phyloP scores from a whole-genome alignment of 2,797 vertebrate species.

The Nyctalus aviator region DNA sequence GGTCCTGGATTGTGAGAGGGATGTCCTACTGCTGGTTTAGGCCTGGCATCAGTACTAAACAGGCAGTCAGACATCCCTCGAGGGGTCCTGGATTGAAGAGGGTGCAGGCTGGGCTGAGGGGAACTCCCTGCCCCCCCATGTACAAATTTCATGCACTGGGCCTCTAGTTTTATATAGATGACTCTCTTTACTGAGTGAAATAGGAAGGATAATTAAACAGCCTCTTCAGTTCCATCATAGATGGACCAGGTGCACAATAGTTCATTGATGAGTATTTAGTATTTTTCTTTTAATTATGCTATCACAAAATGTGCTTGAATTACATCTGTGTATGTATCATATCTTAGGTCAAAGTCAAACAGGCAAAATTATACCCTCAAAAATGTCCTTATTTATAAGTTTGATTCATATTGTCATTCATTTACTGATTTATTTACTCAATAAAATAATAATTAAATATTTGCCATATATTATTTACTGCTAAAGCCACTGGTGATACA shows the following conservation, averaged over 20 bases:
- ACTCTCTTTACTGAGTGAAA: not conserved
- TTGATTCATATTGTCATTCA: not conserved
- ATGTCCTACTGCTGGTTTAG: no score
- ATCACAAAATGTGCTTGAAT: not conserved
- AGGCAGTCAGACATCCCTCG: no score
- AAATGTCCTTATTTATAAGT: not conserved
- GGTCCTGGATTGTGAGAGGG: no score
- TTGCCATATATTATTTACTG: not conserved
- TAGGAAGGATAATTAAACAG: not conserved
- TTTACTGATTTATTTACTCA: not conserved
- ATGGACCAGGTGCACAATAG: rapidly evolving
- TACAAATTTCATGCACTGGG: no score
- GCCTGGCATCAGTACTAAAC: no score
- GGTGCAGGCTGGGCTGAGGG: no score
- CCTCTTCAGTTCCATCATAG: not conserved
- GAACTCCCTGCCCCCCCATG: no score
- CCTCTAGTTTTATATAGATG: not conserved
- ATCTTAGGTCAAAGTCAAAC: not conserved
- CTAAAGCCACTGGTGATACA: not conserved
- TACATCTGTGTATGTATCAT: not conserved
- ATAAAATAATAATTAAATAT: not conserved
- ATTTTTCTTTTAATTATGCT: not conserved
- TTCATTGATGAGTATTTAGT: not conserved
- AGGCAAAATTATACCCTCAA: not conserved
- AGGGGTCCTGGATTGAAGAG: no score